phyloP scores from a whole-genome alignment of 2,888 invertebrate genomes.

The Mimumesa dahlbomi region DNA sequence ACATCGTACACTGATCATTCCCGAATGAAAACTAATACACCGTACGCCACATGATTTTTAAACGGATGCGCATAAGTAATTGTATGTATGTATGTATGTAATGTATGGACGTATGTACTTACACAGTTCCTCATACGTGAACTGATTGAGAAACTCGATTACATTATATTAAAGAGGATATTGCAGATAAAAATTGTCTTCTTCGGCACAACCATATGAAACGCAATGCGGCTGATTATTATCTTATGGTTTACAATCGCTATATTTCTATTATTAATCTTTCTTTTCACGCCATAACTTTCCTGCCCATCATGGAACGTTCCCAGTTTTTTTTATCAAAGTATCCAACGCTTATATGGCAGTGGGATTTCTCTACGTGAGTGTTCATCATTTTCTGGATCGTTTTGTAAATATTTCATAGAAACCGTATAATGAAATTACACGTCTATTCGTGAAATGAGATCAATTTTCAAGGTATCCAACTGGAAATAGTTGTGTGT shows the following conservation, averaged over 20 bases:
- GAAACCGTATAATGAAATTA: no score
- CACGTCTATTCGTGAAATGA: no score
- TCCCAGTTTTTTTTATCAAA: no score
- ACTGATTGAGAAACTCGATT: conserved; percentile 23
- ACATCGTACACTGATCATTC: conserved; percentile 22
- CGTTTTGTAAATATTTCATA: no score
- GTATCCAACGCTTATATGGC: no score
- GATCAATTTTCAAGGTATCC: no score
- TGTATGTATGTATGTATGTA: neutral
- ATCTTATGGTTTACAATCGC: neutral
- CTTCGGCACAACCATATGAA: neutral
- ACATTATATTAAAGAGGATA: neutral
- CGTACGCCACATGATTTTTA: conserved; percentile 16
- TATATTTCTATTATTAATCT: neutral
- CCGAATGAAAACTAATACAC: conserved; percentile 26
- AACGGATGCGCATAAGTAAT: neutral
- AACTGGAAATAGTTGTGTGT: no score
- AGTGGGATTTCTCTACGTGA: no score
- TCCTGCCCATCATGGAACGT: no score
- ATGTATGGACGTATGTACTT: neutral
- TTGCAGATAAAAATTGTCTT: conserved; percentile 8
- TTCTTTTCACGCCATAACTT: neutral
- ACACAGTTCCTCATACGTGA: neutral
- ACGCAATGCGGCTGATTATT: neutral
- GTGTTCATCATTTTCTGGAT: no score